These are phyloP conservation scores for Agrochola lota DNA, from an alignment of 2,888 invertebrate genomes.

Conservation along the genomic window DNA sequence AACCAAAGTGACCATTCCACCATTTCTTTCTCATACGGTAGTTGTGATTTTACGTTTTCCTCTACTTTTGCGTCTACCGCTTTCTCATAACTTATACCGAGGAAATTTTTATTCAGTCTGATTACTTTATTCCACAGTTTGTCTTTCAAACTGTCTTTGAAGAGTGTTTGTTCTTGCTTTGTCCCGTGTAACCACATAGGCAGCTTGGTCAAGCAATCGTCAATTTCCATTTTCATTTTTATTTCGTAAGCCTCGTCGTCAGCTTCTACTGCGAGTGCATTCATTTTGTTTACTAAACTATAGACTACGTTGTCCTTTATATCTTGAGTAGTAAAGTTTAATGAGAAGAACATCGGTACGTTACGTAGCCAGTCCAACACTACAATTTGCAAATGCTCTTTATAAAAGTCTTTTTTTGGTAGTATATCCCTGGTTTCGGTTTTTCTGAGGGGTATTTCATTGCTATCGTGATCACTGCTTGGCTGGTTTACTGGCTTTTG, in stretches of 20 bases:
- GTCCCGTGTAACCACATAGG: conserved; percentile 72
- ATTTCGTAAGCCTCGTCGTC: conserved; percentile 60
- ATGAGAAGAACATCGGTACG: conserved; percentile 69
- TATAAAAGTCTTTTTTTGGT: conserved; percentile 64
- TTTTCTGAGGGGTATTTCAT: conserved; percentile 9
- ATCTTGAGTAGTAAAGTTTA: conserved; percentile 62
- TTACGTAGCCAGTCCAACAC: conserved; percentile 72
- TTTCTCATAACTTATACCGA: conserved; percentile 32
- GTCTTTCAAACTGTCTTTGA: conserved; percentile 68
- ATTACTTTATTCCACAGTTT: conserved; percentile 70
- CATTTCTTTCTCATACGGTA: conserved; percentile 45
- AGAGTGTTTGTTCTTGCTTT: conserved; percentile 60
- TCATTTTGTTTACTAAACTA: conserved; percentile 72
- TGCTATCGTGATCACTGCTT: conserved; percentile 1
- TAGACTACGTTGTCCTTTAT: conserved; percentile 69
- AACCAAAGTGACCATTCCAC: conserved; percentile 53
- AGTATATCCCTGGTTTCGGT: conserved; percentile 35
- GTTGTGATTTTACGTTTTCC: neutral
- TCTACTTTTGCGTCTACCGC: neutral
- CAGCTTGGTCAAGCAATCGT: conserved; percentile 70
- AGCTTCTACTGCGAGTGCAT: conserved; percentile 56
- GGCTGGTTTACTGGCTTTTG: neutral
- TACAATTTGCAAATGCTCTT: conserved; percentile 66
- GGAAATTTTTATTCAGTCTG: conserved; percentile 62
- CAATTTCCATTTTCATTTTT: conserved; percentile 69